These are phyloP conservation scores for Anser brachyrhynchus DNA, from an alignment of 2,113 vertebrate species.

Conservation along the genomic window DNA sequence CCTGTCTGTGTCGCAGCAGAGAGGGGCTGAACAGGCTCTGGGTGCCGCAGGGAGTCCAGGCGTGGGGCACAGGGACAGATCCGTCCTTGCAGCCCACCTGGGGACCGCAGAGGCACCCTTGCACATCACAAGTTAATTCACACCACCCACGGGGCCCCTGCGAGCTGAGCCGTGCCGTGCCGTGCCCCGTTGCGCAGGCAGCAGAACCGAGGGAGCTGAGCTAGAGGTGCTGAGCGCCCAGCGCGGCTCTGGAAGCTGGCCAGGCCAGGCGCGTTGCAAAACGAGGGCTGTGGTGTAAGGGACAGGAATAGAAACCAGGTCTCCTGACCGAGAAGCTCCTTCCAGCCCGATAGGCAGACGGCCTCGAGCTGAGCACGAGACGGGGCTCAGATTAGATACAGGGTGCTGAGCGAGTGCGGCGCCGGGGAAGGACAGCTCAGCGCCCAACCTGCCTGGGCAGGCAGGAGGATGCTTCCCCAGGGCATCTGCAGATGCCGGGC, in stretches of 20 bases:
- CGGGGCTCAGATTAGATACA: constrained; percentile 6
- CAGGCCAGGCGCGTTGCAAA: background rate
- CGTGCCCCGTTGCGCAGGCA: background rate
- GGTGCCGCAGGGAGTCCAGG: accelerated
- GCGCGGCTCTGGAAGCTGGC: background rate
- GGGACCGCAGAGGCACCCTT: background rate
- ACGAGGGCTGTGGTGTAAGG: background rate
- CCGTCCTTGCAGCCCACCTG: accelerated
- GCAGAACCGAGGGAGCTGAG: background rate
- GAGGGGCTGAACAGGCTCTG: background rate
- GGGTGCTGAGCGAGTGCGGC: accelerated
- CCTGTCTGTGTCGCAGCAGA: background rate
- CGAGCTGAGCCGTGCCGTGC: accelerated
- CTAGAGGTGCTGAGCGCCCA: background rate
- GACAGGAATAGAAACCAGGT: constrained; percentile 32
- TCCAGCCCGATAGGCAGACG: background rate
- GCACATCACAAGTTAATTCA: background rate
- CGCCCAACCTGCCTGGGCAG: background rate
- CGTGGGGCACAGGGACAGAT: accelerated
- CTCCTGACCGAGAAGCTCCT: constrained; percentile 20
- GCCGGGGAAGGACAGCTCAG: background rate
- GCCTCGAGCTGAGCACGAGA: constrained; percentile 10
- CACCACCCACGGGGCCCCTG: background rate
- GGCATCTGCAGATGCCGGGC: background rate
- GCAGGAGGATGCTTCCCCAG: background rate